A percentile compares a stretch with the other conserved stretches of the same genome.
Conservation (phyloP, 2,797 vertebrate genomes). For the Eleutherodactylus coqui region DNA sequence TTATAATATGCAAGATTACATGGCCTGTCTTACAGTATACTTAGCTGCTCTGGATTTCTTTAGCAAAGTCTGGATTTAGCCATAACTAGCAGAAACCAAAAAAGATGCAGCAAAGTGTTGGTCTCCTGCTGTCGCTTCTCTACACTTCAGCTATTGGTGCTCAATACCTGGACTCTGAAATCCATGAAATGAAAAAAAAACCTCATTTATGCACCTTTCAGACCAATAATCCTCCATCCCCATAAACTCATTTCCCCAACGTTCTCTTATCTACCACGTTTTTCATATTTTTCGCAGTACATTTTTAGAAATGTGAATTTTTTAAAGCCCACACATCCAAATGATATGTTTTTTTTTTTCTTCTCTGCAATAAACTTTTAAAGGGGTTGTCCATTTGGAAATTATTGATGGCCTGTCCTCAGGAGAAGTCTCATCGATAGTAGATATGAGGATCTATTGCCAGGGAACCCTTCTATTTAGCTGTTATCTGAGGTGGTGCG, state of each 20-base stretch:
- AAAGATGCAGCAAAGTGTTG: background rate
- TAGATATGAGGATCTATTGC: too few species aligned
- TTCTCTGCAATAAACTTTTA: too few species aligned
- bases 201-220: background rate
- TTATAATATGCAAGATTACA: background rate
- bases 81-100: conserved; percentile 1
- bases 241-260: background rate
- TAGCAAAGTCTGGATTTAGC: background rate
- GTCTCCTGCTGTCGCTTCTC: background rate
- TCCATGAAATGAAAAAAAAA: background rate
- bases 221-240: background rate
- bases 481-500: too few species aligned
- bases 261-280: background rate
- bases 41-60: background rate
- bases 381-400: too few species aligned
- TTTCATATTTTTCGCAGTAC: background rate
- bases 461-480: too few species aligned
- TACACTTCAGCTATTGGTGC: background rate
- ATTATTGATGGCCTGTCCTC: too few species aligned
- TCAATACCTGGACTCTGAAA: background rate
- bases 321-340: background rate
- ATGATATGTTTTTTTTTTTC: too few species aligned
- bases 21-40: background rate
- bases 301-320: background rate
- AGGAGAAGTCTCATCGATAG: too few species aligned